Percentiles rank a stretch among this genome's conserved stretches.
phyloP scores from a whole-genome alignment of 2,797 vertebrate species.

The Allobates femoralis region DNA sequence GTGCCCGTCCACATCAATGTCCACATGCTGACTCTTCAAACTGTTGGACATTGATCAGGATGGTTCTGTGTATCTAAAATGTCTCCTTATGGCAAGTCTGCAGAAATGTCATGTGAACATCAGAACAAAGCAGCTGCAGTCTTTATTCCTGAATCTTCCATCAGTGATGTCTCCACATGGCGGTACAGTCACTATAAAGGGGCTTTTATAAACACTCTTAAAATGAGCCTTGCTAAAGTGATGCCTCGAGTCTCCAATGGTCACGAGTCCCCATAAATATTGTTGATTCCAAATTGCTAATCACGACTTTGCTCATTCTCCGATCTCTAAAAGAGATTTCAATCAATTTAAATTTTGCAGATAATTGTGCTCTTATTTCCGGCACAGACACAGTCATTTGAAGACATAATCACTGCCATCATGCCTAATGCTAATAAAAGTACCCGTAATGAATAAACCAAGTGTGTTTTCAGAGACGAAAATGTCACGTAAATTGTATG shows the following conservation, averaged over 20 bases:
- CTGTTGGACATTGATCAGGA: background rate
- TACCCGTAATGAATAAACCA: slow-evolving; percentile 7
- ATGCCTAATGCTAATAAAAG: slow-evolving; percentile 41
- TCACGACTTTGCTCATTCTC: background rate
- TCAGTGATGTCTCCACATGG: background rate
- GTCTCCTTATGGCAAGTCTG: background rate
- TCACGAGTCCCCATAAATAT: background rate
- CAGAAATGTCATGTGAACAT: slow-evolving; percentile 7
- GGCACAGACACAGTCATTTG: slow-evolving; percentile 16
- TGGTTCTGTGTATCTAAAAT: background rate
- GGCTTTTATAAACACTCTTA: background rate
- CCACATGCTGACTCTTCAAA: background rate
- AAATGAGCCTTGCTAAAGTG: background rate
- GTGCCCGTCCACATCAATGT: background rate
- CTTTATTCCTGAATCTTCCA: background rate
- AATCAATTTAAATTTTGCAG: slow-evolving; percentile 22
- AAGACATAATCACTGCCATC: slow-evolving; percentile 27
- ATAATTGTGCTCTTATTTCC: slow-evolving; percentile 34
- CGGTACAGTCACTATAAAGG: background rate
- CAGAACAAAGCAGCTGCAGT: slow-evolving; percentile 4
- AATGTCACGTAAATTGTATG: slow-evolving; percentile 15
- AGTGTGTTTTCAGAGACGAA: slow-evolving; percentile 1
- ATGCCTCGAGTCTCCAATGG: background rate
- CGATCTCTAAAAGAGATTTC: slow-evolving; percentile 5
- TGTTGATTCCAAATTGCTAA: background rate